These are phyloP conservation scores for Serripes groenlandicus DNA, from an alignment of 2,888 invertebrate genomes.

Conservation along the genomic window DNA sequence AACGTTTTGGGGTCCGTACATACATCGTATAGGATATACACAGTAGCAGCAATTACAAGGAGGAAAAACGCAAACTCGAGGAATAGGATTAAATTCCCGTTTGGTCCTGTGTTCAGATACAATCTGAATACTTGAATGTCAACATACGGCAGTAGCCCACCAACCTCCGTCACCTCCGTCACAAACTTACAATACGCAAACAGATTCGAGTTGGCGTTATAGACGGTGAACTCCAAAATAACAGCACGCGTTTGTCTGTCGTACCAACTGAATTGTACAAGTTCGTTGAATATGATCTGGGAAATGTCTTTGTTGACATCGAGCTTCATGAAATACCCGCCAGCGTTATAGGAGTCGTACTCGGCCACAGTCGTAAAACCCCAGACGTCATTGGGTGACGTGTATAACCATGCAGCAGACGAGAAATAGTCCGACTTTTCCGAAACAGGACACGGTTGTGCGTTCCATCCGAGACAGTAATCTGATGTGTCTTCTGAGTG, in stretches of 20 bases:
- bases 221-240: constrained; percentile 82
- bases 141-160: constrained; percentile 69
- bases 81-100: constrained; percentile 69
- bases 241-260: constrained; percentile 80
- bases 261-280: constrained; percentile 75
- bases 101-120: constrained; percentile 60
- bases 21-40: constrained; percentile 62
- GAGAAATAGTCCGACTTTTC: constrained; percentile 57
- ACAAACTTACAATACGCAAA: constrained; percentile 75
- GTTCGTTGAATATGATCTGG: constrained; percentile 59
- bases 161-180: constrained; percentile 78
- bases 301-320: constrained; percentile 63
- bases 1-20: constrained; percentile 72
- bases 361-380: constrained; percentile 58
- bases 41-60: constrained; percentile 59
- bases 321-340: constrained; percentile 66
- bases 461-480: constrained; percentile 53
- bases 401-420: constrained; percentile 58
- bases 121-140: constrained; percentile 74
- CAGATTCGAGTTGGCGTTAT: constrained; percentile 79
- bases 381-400: constrained; percentile 57
- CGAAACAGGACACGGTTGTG: constrained; percentile 44
- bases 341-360: constrained; percentile 54
- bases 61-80: constrained; percentile 70
- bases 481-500: constrained; percentile 27